Base-by-base conservation (phyloP, 2,888 invertebrate genomes). In the Ptilodon capucinus region DNA sequence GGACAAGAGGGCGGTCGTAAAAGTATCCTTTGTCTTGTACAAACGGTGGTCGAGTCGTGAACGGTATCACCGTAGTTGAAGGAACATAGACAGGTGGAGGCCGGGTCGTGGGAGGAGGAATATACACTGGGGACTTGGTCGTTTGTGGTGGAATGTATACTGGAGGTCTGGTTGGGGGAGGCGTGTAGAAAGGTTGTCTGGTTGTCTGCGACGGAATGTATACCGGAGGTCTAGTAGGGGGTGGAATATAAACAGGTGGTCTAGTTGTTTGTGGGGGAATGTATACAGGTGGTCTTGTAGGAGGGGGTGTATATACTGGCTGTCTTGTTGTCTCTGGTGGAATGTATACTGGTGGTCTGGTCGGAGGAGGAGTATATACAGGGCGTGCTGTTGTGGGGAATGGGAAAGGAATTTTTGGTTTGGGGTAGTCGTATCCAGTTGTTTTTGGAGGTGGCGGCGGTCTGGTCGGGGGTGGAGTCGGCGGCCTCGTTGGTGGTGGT, bases 1-100 rank as follows among this genome's bases (percentile, higher is more conserved):
- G 86, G 64, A 91, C 86, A 42, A 64, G 56, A 7, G 91, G 91
- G 66, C 77, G 77, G 49, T 91, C 90, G 76, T 91, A 91, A 68
- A 74, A 90, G 54, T 91, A 91, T 1, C 86, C 91, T 54, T 90
- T 68, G 47, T 88, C 77, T 48, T 79, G 75, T 4, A 85, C 64
- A 59, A 79, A 89, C 6, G 87, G 83, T 0, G 84, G 81, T 61
- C 87, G 74, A 2, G 85, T 84, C 19, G 86, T 75, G 42, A 51
- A 63, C 43, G 79, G 73, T 3, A 68, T 65, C 21, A 78, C 72
- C 1, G 76, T 71, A 14, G 68, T 48, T 0, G 76, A 68, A 1
- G 77, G 73, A 3, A 73, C 60, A 44, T 76, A 74, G 46, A 64
- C 51, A 14, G 46, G 17, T n/a, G 64, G 54, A 28, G 64, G 62